Conservation (phyloP, 2,888 invertebrate genomes). For the Pristionchus fissidentatus region DNA sequence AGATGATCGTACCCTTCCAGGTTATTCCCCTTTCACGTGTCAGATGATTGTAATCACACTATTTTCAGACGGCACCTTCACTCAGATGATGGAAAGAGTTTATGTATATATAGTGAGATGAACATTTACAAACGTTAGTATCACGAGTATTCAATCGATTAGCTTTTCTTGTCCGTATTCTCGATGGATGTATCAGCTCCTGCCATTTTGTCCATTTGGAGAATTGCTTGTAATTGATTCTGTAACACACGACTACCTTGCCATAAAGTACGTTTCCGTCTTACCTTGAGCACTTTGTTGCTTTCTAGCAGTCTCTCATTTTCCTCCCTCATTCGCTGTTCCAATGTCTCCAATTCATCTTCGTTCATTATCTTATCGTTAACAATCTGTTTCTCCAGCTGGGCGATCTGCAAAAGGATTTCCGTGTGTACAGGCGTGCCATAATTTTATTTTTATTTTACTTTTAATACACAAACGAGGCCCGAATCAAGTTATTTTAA, state of each 20-base stretch:
- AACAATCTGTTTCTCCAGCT: constrained; percentile 68
- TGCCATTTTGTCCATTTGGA: constrained; percentile 69
- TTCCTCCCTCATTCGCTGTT: constrained; percentile 71
- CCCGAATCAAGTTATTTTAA: too few species aligned
- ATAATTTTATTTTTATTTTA: neutral
- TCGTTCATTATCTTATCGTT: constrained; percentile 67
- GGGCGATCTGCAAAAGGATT: constrained; percentile 58
- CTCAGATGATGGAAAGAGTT: neutral
- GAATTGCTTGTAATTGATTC: constrained; percentile 71
- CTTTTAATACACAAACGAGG: too few species aligned
- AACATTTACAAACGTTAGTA: neutral
- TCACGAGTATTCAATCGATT: constrained; percentile 25
- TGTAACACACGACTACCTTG: constrained; percentile 47
- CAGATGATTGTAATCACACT: neutral
- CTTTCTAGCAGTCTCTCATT: constrained; percentile 69
- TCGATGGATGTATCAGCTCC: constrained; percentile 30
- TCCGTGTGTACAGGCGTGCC: too few species aligned
- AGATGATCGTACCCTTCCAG: constrained; percentile 45
- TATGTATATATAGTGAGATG: constrained; percentile 21
- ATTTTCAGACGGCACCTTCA: constrained; percentile 33
- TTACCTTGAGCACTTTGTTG: constrained; percentile 67
- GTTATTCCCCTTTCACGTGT: neutral
- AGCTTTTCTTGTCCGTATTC: constrained; percentile 24
- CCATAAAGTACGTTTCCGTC: neutral
- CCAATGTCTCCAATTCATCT: constrained; percentile 70